Evolutionary conservation across 2,888 invertebrate genomes (phyloP).

Genomic region (Caenorhabditis zanzibari): DNA sequence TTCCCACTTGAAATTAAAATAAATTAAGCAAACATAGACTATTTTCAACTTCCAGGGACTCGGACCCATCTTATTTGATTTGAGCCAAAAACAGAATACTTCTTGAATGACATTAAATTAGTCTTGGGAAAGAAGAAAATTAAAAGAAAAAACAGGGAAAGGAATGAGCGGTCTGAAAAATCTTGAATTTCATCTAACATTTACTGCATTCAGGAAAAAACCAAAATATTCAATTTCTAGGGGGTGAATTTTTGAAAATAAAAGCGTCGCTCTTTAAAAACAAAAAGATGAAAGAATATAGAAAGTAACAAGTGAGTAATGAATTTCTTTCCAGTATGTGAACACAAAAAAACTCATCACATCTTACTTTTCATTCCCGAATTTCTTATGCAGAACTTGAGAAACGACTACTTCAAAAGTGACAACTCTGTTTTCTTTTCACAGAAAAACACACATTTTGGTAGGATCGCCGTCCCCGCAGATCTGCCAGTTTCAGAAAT

Average conservation of each 20-base stretch:
- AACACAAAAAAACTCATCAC: conserved; percentile 29
- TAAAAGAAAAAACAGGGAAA: conserved; percentile 8
- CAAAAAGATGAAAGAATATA: not conserved
- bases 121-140: conserved; percentile 8
- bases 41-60: not conserved
- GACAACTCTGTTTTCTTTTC: conserved; percentile 8
- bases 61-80: conserved; percentile 14
- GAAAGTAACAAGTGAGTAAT: conserved; percentile 21
- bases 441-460: conserved; percentile 23
- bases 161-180: conserved; percentile 18
- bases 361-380: conserved; percentile 7
- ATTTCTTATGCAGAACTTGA: conserved; percentile 28
- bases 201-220: conserved; percentile 8
- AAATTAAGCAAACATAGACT: not conserved
- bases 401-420: conserved; percentile 39
- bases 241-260: not conserved
- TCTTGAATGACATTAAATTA: conserved; percentile 39
- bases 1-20: not conserved
- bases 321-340: conserved; percentile 20
- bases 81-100: conserved; percentile 36
- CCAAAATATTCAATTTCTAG: conserved; percentile 26
- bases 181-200: conserved; percentile 33
- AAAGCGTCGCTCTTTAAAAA: conserved; percentile 6
- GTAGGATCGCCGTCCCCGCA: not conserved
- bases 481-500: conserved; percentile 29